phyloP scores from a whole-genome alignment of 1,140 invertebrate species.

The Ganaspis sp. region DNA sequence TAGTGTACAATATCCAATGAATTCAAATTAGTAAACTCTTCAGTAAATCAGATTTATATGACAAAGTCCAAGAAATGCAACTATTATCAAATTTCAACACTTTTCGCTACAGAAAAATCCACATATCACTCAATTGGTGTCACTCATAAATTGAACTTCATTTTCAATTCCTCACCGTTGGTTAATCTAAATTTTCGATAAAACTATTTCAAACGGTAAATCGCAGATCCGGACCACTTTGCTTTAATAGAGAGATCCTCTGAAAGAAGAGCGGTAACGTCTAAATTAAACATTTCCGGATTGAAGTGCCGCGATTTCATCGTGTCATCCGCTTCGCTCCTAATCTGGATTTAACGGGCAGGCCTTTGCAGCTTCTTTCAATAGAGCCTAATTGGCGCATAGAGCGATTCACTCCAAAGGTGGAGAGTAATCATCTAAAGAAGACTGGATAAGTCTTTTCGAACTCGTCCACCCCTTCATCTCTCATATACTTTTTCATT shows the following conservation, averaged over 20 bases:
- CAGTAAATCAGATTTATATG: too few relatives aligned
- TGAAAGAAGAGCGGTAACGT: conserved; percentile 60
- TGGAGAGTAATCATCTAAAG: background rate
- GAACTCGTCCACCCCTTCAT: background rate
- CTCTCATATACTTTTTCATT: background rate
- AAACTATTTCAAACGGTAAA: background rate
- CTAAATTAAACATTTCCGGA: conserved; percentile 70
- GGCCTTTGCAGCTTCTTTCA: conserved; percentile 58
- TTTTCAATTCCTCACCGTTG: too few relatives aligned
- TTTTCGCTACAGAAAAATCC: too few relatives aligned
- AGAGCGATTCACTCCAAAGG: conserved; percentile 36
- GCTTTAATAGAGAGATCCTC: conserved; percentile 60
- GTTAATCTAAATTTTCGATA: background rate
- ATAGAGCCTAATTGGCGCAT: conserved; percentile 69
- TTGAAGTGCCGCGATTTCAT: conserved; percentile 61
- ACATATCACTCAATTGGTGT: too few relatives aligned
- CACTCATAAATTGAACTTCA: too few relatives aligned
- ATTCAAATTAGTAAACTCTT: too few relatives aligned
- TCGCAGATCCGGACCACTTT: background rate
- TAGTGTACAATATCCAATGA: too few relatives aligned
- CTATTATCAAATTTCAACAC: too few relatives aligned
- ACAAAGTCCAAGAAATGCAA: too few relatives aligned
- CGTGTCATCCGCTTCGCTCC: conserved; percentile 62
- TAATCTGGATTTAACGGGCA: conserved; percentile 67
- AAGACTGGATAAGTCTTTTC: background rate